phyloP scores from a whole-genome alignment of 2,797 vertebrate genomes.

The Erpetoichthys calabaricus region DNA sequence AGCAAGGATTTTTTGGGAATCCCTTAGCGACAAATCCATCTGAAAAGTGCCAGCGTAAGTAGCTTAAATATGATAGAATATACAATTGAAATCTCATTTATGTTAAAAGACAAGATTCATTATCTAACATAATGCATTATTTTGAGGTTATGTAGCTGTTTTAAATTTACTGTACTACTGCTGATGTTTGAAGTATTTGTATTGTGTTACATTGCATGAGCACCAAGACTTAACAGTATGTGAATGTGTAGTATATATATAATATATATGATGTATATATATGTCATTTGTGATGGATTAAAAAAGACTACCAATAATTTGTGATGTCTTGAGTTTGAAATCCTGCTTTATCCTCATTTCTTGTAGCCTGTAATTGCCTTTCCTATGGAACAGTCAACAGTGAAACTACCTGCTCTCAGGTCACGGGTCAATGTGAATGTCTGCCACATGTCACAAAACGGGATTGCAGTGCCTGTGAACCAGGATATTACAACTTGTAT shows the following conservation, averaged over 20 bases:
- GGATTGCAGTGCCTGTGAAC: conserved; percentile 73
- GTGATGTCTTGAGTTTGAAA: no score
- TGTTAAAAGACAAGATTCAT: background rate
- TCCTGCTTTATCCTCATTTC: background rate
- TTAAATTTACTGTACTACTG: no score
- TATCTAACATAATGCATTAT: background rate
- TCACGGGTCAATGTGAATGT: conserved; percentile 81
- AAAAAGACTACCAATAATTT: no score
- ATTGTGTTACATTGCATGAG: no score
- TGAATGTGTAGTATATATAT: no score
- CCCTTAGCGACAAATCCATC: conserved; percentile 50
- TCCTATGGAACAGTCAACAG: conserved; percentile 53
- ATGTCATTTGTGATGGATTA: no score
- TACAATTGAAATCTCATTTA: background rate
- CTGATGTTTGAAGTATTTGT: no score
- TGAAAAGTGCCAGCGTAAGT: conserved; percentile 74
- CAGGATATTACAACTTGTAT: conserved; percentile 81
- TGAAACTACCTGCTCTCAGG: conserved; percentile 62
- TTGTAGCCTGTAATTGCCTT: conserved; percentile 71
- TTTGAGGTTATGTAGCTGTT: no score
- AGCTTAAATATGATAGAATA: background rate
- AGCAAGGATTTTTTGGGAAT: conserved; percentile 73
- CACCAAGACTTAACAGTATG: no score
- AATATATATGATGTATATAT: no score
- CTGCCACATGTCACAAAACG: conserved; percentile 63